Evolutionary conservation across 2,113 vertebrate species (phyloP).

Genomic region (Aythya baeri): DNA sequence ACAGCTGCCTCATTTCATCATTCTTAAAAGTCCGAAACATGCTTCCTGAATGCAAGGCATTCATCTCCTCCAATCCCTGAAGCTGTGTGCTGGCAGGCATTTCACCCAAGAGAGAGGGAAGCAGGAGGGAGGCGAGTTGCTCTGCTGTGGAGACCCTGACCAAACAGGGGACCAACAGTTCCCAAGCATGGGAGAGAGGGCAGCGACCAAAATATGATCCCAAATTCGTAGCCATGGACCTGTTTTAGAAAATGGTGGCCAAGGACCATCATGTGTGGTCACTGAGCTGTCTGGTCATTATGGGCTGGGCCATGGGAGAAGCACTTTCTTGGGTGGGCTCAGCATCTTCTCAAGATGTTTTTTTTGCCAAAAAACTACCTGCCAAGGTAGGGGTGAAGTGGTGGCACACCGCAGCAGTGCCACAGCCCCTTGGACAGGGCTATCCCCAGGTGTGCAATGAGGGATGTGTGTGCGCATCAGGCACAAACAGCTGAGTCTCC

Average conservation of each 20-base stretch:
- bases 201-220: background rate
- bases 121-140: fast-evolving
- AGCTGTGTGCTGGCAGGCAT: background rate
- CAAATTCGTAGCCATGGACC: background rate
- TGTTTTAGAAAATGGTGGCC: no score
- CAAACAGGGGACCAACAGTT: background rate
- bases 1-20: constrained; percentile 30
- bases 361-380: no score
- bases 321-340: no score
- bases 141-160: background rate
- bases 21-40: constrained; percentile 1
- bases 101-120: background rate
- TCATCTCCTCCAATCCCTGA: background rate
- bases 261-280: no score
- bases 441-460: no score
- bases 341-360: no score
- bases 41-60: background rate
- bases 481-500: background rate
- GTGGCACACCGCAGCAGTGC: no score
- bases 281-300: no score
- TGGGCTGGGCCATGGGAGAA: no score
- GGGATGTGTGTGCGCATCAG: no score
- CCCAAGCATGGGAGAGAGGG: background rate
- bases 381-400: no score
- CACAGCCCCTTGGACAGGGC: no score